phyloP scores from a whole-genome alignment of 2,888 invertebrate genomes.

The Diogma glabrata region DNA sequence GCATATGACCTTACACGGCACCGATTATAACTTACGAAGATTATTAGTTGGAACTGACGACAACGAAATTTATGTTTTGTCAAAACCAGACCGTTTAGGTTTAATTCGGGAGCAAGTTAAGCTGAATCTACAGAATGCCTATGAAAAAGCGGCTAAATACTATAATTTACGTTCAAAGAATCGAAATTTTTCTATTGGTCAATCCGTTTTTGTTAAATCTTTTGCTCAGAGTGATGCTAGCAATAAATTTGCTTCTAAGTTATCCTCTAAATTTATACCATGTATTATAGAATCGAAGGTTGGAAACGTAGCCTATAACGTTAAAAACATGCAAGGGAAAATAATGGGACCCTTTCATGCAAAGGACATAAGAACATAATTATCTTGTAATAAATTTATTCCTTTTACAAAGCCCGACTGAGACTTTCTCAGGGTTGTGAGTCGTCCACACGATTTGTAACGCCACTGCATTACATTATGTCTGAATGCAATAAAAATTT shows the following conservation, averaged over 20 bases:
- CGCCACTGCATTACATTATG: no score
- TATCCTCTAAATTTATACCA: not conserved
- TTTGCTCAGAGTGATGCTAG: not conserved
- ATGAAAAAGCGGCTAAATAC: not conserved
- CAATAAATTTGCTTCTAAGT: not conserved
- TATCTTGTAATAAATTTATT: no score
- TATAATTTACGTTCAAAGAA: not conserved
- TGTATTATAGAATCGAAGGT: not conserved
- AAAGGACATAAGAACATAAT: no score
- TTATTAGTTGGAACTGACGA: not conserved
- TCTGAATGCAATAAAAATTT: no score
- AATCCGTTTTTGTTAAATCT: not conserved
- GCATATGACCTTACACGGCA: not conserved
- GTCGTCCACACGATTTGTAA: no score
- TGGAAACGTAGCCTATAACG: not conserved
- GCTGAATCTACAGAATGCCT: not conserved
- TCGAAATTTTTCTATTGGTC: not conserved
- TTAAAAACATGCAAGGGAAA: not conserved
- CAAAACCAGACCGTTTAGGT: not conserved
- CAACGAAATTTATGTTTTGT: not conserved
- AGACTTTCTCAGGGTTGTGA: no score
- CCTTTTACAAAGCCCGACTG: no score
- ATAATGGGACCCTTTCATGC: no score
- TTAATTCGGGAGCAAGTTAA: no score
- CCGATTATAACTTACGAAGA: not conserved